Percentiles rank a stretch among this genome's conserved stretches.
phyloP scores from a whole-genome alignment of 2,888 invertebrate genomes.

The Autographa pulchrina region DNA sequence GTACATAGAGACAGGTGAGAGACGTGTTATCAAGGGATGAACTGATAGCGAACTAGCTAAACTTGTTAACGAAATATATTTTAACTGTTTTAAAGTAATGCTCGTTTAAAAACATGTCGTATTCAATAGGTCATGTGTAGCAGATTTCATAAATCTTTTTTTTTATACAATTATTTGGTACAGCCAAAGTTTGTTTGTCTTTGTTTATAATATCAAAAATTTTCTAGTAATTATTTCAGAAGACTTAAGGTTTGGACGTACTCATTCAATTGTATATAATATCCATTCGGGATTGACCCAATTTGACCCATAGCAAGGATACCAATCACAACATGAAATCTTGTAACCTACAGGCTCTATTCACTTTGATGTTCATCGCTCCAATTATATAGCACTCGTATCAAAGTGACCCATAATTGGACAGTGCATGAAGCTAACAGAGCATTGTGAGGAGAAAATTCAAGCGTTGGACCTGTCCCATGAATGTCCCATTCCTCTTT shows the following conservation, averaged over 20 bases:
- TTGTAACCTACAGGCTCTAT: background rate
- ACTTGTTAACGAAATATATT: background rate
- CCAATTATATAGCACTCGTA: background rate
- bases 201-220: no score
- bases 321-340: background rate
- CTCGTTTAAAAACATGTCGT: no score
- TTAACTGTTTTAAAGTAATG: no score
- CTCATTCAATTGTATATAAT: background rate
- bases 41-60: slow-evolving; percentile 30
- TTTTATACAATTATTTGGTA: no score
- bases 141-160: no score
- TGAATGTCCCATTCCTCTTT: slow-evolving; percentile 31
- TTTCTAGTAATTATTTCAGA: no score
- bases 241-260: no score
- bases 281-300: background rate
- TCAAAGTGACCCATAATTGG: slow-evolving; percentile 12
- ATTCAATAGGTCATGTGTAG: no score
- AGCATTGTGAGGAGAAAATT: slow-evolving; percentile 1
- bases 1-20: slow-evolving; percentile 4
- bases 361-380: background rate
- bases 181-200: no score
- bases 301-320: background rate
- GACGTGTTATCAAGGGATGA: slow-evolving; percentile 44
- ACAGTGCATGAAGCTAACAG: background rate
- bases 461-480: slow-evolving; percentile 16